Evolutionary conservation across 2,797 vertebrate species (phyloP).

Genomic region (Leptatherina wallacei): DNA sequence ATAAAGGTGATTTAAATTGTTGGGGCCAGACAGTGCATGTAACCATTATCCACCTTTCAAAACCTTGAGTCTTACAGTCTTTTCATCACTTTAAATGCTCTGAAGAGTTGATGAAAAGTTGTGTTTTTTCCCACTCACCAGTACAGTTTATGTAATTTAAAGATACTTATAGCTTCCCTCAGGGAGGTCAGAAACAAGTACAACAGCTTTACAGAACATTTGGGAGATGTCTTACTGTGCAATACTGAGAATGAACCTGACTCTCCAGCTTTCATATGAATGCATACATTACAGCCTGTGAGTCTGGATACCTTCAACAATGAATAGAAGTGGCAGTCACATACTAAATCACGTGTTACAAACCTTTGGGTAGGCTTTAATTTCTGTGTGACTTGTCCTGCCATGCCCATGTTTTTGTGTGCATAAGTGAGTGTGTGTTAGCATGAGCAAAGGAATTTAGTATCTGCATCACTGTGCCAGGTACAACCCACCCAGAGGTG

Average conservation of each 20-base stretch:
- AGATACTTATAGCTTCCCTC: conserved; percentile 23
- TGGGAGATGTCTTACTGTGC: not conserved
- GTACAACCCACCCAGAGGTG: conserved; percentile 52
- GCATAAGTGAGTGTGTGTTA: conserved; percentile 1
- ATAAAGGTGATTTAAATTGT: conserved; percentile 55
- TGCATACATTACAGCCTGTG: conserved; percentile 17
- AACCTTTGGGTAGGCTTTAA: conserved; percentile 2
- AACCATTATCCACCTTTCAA: conserved; percentile 42
- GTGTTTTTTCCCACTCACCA: not conserved
- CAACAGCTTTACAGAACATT: conserved; percentile 13
- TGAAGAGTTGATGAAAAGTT: conserved; percentile 29
- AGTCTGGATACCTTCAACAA: not conserved
- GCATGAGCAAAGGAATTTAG: conserved; percentile 42
- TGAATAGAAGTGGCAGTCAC: not conserved
- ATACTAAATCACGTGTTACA: conserved; percentile 6
- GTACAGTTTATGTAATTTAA: conserved; percentile 9
- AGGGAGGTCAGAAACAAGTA: conserved; percentile 22
- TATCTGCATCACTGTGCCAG: conserved; percentile 40
- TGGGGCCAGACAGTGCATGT: conserved; percentile 36
- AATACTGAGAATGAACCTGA: conserved; percentile 11
- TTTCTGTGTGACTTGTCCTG: conserved; percentile 19
- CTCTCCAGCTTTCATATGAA: conserved; percentile 20
- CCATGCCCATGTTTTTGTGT: conserved; percentile 28
- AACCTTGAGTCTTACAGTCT: conserved; percentile 26
- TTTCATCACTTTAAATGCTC: conserved; percentile 16